phyloP scores from a whole-genome alignment of 92 coral and sea anemone species.

The Muricea muricata region DNA sequence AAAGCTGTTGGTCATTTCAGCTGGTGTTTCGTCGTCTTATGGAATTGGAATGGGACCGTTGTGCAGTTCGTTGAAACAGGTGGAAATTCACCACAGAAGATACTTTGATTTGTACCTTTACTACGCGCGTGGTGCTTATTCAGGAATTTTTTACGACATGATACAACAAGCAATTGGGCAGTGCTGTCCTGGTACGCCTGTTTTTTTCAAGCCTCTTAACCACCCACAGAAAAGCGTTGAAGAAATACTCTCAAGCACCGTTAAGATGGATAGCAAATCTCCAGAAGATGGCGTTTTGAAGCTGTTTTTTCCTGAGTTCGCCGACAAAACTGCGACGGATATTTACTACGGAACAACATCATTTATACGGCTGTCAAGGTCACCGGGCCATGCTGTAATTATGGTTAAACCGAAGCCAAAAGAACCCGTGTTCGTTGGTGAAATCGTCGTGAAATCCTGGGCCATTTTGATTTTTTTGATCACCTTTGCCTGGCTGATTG shows the following conservation, averaged over 20 bases:
- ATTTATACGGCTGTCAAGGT: conserved; percentile 1
- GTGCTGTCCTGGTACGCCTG: background rate
- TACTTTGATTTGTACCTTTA: conserved; percentile 5
- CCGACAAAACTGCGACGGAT: background rate
- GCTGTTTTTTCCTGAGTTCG: conserved; percentile 7
- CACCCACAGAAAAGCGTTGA: background rate
- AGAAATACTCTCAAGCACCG: background rate
- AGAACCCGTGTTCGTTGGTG: conserved; percentile 20
- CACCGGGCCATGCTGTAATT: background rate
- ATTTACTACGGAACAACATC: conserved; percentile 7
- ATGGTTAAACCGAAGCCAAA: background rate
- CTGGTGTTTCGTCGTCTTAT: background rate
- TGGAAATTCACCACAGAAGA: conserved; percentile 13
- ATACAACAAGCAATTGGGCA: background rate
- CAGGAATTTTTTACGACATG: conserved; percentile 7
- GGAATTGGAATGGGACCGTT: background rate
- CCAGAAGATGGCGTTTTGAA: conserved; percentile 5
- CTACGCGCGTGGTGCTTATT: background rate
- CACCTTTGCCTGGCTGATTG: conserved; percentile 14
- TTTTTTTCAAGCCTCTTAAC: background rate
- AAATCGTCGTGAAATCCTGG: conserved; percentile 21
- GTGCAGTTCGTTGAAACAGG: background rate
- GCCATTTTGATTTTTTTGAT: conserved; percentile 26
- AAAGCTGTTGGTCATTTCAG: background rate
- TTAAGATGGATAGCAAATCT: background rate